Base-by-base conservation (phyloP, 2,888 invertebrate genomes). In the Oithona nana region DNA sequence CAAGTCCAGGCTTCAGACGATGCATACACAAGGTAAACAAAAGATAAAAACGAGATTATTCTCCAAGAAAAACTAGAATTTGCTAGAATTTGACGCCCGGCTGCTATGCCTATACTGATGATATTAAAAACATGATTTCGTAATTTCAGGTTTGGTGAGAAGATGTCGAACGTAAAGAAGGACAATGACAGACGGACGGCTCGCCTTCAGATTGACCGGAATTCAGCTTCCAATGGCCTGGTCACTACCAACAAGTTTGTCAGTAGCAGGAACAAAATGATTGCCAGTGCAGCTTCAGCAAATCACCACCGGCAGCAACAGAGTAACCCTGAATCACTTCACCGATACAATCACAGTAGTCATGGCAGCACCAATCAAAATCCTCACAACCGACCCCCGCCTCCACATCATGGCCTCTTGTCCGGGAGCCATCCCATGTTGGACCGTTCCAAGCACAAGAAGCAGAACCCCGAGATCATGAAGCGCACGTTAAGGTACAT, bases 1-100 rank as follows among this genome's bases (percentile, higher is more conserved):
- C 83, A 88, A 67, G 85, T 94, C 69, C 87, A 86, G 73, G 94
- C 94, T 70, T 93, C 89, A 71, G 93, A 93, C 72, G 93, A 94
- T 78, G 87, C 90, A 65, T 94, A 93, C 76, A 59, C 88, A 88
- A 76, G 86, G 88, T 88, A 72, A 73, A 16, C n/a, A n/a, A n/a
- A n/a, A n/a, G n/a, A n/a, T n/a, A n/a, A n/a, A n/a, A n/a, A n/a
- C n/a, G n/a, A n/a, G n/a, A n/a, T n/a, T n/a, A n/a, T n/a, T n/a
- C n/a, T n/a, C n/a, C n/a, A n/a, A n/a, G n/a, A n/a, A n/a, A n/a
- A n/a, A n/a, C n/a, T n/a, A n/a, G n/a, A n/a, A n/a, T n/a, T n/a
- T n/a, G n/a, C n/a, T n/a, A n/a, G n/a, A n/a, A n/a, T n/a, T n/a
- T n/a, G n/a, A n/a, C n/a, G n/a, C n/a, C n/a, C n/a, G n/a, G n/a